phyloP scores from a whole-genome alignment of 2,113 vertebrate genomes.

The Gasterosteus nipponicus region DNA sequence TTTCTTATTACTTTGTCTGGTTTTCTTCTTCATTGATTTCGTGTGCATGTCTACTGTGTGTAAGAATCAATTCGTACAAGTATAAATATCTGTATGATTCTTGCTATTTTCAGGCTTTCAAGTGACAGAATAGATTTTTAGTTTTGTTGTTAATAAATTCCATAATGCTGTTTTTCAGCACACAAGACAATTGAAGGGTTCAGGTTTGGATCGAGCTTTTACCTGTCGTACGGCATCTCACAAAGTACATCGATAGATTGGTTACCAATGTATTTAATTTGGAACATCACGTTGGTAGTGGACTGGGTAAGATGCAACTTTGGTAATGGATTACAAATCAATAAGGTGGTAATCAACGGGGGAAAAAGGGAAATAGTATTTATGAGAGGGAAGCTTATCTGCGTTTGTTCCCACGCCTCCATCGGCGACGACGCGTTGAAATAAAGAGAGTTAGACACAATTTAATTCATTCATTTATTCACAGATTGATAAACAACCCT shows the following conservation, averaged over 20 bases:
- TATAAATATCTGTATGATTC: not conserved
- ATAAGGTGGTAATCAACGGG: constrained; percentile 42
- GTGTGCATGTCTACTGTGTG: too few species aligned
- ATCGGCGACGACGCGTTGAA: constrained; percentile 35
- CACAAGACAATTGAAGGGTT: not conserved
- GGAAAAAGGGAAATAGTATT: constrained; percentile 48
- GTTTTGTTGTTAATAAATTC: not conserved
- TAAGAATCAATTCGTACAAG: not conserved
- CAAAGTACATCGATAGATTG: not conserved
- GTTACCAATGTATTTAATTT: too few species aligned
- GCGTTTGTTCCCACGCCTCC: constrained; percentile 41
- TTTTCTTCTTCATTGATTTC: not conserved
- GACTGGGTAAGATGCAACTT: too few species aligned
- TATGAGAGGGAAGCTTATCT: constrained; percentile 23
- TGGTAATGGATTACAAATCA: constrained; percentile 46
- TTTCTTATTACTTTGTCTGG: not conserved
- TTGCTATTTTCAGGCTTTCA: not conserved
- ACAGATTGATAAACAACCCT: constrained; percentile 78
- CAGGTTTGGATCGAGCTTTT: not conserved
- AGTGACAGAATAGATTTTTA: not conserved
- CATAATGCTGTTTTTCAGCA: not conserved
- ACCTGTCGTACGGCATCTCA: not conserved
- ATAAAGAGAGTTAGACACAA: constrained; percentile 29
- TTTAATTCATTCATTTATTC: constrained; percentile 81
- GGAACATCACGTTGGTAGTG: too few species aligned